Evolutionary conservation across 35 echinoderm and acorn worm species (phyloP).

Genomic region (Apostichopus japonicus): DNA sequence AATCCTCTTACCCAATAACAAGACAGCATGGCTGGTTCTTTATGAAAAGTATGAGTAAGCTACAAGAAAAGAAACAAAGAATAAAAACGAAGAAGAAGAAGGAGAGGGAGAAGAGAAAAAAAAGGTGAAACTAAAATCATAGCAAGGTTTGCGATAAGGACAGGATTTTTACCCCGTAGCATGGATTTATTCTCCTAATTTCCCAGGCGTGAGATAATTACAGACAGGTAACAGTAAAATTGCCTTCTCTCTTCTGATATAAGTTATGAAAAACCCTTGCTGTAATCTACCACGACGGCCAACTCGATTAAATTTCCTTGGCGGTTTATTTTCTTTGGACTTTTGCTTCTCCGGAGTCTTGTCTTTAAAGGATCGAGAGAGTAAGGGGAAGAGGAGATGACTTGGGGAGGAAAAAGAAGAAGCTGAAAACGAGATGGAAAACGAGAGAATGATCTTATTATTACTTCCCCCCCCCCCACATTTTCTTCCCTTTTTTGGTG

Average conservation of each 20-base stretch:
- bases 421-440: not conserved
- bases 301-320: constrained; percentile 48
- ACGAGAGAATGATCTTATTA: not conserved
- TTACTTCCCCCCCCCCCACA: too few species aligned
- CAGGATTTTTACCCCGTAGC: constrained; percentile 31
- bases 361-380: not conserved
- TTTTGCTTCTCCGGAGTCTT: not conserved
- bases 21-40: constrained; percentile 1
- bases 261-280: not conserved
- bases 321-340: constrained; percentile 35
- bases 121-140: too few species aligned
- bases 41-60: constrained; percentile 9
- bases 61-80: not conserved
- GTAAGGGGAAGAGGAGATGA: not conserved
- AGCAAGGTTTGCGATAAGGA: not conserved
- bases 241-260: not conserved
- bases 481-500: too few species aligned
- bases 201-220: constrained; percentile 45
- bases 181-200: constrained; percentile 37
- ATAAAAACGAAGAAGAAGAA: not conserved
- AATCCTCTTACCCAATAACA: constrained; percentile 9
- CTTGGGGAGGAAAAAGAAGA: not conserved
- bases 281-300: constrained; percentile 24
- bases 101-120: not conserved
- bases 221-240: constrained; percentile 18